Base-by-base conservation (phyloP, 53 echinoderm and acorn worm genomes). In the Echinometra lucunter region DNA sequence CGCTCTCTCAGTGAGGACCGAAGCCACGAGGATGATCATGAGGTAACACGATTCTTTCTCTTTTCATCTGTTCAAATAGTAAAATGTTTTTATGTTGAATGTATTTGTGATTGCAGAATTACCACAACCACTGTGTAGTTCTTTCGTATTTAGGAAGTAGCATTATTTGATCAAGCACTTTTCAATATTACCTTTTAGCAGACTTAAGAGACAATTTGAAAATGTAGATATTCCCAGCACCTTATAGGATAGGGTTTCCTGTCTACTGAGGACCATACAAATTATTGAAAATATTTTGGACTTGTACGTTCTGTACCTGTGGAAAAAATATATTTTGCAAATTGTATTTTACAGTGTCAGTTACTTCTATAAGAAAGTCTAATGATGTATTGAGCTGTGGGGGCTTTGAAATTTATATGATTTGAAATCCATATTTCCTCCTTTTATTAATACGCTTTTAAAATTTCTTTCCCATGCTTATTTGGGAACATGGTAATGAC, bases 1-100 rank as follows among this genome's bases (percentile, higher is more conserved):
- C 97, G 97, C 95, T 97, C 97, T 94, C 89, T 97, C 37, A 97
- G 97, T 81, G 97, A 97, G 85, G 98, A 98, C 60, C 95, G 98
- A 34, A 95, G 96, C 28, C 95, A 96, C 47, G 95, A 91, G 44
- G 95, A 95, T 57, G 95, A 95, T 57, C 94, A 94, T 30, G 95
- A 95, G 95, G 95, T 95, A 78, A 91, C 44, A 66, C 37, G 27
- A 91, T 40, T 57, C 37, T 45, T 42, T 63, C 38, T 49, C 40
- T 42, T 18, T 18, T 89, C 60, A 1, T 53, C 32, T 38, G 38
- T 78, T 78, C 19, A 17, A 0, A 18, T 78, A 34, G 2, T 13
- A 38, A 32, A 49, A n/a, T 5, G 0, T 7, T 2, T 45, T 44
- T 83, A 6, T 83, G 63, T 63, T 6, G 0, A 53, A 11, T 53